phyloP scores from a whole-genome alignment of 2,797 vertebrate species.

The Alectoris magna region DNA sequence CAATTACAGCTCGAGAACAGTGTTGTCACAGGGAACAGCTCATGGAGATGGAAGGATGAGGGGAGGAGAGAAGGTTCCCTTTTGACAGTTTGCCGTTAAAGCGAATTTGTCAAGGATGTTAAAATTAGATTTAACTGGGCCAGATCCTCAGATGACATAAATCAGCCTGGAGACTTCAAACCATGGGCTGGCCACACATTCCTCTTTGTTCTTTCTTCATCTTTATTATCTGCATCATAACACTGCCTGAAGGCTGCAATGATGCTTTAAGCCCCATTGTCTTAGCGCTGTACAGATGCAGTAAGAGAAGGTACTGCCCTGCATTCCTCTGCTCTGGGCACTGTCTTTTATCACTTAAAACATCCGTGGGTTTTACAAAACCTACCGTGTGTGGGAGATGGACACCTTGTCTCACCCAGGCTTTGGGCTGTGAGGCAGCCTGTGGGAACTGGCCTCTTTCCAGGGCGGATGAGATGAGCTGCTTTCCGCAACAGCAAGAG shows the following conservation, averaged over 20 bases:
- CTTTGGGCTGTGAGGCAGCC: neutral
- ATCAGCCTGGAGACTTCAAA: conserved; percentile 20
- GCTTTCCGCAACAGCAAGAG: neutral
- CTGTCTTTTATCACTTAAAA: neutral
- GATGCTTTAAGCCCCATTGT: neutral
- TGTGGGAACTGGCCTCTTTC: neutral
- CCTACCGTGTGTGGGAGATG: neutral
- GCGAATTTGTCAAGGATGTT: conserved; percentile 60
- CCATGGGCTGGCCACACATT: neutral
- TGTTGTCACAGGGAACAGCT: conserved; percentile 47
- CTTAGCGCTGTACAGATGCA: neutral
- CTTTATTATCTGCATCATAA: conserved; percentile 5
- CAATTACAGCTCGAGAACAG: conserved; percentile 60
- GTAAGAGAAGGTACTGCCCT: neutral
- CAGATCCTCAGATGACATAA: conserved; percentile 52
- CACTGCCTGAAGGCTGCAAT: neutral
- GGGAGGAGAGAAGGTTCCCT: conserved; percentile 28
- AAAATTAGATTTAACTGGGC: conserved; percentile 56
- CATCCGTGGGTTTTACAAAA: neutral
- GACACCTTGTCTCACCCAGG: neutral
- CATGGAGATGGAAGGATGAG: conserved; percentile 23
- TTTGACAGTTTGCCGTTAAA: conserved; percentile 10
- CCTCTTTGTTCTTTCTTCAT: conserved; percentile 54
- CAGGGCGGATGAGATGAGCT: neutral
- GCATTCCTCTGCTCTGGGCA: neutral